phyloP scores from a whole-genome alignment of 2,797 vertebrate genomes.

The Silurus lanzhouensis region DNA sequence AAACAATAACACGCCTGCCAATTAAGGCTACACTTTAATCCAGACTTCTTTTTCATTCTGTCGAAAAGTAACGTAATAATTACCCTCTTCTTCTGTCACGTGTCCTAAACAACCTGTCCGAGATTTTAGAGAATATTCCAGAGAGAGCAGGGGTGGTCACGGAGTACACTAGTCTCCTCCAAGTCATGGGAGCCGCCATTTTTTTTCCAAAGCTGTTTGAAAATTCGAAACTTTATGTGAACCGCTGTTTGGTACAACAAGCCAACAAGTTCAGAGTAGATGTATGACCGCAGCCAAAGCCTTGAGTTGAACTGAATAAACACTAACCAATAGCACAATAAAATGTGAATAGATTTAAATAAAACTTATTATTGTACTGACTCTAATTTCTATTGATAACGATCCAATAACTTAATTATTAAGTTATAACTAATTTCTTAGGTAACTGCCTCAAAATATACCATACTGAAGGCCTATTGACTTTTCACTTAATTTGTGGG shows the following conservation, averaged over 20 bases:
- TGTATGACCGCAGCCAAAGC: too few species aligned
- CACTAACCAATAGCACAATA: not conserved
- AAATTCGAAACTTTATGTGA: constrained; percentile 72
- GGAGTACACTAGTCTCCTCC: constrained; percentile 74
- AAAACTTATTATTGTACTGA: not conserved
- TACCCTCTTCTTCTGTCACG: constrained; percentile 76
- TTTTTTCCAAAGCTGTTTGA: constrained; percentile 56
- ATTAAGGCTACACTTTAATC: not conserved
- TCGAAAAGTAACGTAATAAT: constrained; percentile 30
- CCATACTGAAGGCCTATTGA: too few species aligned
- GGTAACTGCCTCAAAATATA: not conserved
- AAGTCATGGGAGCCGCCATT: constrained; percentile 80
- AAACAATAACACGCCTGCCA: not conserved
- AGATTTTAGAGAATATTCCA: constrained; percentile 73
- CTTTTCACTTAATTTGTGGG: not conserved
- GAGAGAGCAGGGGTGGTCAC: constrained; percentile 72
- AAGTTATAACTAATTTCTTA: not conserved
- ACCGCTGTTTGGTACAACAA: not conserved
- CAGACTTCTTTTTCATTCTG: not conserved
- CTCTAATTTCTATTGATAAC: not conserved
- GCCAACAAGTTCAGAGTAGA: not conserved
- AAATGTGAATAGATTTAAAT: too few species aligned
- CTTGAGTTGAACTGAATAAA: not conserved
- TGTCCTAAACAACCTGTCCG: constrained; percentile 71
- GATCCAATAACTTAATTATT: not conserved